Conservation (phyloP, 1,140 invertebrate species). For the Diachasmimorpha longicaudata region DNA sequence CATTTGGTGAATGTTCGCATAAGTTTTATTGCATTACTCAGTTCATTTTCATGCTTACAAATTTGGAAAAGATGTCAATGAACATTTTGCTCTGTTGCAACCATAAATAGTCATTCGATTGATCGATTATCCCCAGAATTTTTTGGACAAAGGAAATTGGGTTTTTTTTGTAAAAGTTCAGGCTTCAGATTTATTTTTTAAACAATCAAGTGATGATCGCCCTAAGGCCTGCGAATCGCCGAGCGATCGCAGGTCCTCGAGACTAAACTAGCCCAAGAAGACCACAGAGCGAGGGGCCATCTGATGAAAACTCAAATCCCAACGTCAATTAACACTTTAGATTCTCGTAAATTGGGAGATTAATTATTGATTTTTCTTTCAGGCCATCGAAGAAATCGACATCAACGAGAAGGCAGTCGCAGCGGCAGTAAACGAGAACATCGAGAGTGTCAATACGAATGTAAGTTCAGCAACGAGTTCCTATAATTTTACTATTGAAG, state of each 20-base stretch:
- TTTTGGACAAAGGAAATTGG: too few relatives aligned
- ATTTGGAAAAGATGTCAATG: too few relatives aligned
- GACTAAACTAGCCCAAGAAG: conserved; percentile 41
- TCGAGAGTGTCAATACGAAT: conserved; percentile 55
- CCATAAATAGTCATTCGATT: too few relatives aligned
- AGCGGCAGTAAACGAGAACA: conserved; percentile 55
- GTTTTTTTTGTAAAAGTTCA: not conserved
- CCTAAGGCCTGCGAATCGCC: conserved; percentile 41
- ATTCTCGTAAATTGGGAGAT: not conserved
- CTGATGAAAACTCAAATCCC: conserved; percentile 39
- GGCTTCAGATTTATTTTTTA: not conserved
- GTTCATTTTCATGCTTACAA: too few relatives aligned
- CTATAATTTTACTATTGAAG: not conserved
- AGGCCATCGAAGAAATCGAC: conserved; percentile 59
- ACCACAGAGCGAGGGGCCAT: conserved; percentile 60
- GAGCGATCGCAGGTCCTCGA: conserved; percentile 45
- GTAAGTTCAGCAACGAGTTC: conserved; percentile 41
- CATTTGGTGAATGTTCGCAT: too few relatives aligned
- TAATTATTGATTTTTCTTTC: conserved; percentile 26
- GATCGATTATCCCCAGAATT: not conserved
- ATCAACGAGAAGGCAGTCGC: conserved; percentile 59
- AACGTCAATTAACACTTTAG: not conserved
- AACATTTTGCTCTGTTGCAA: too few relatives aligned
- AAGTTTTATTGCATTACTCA: too few relatives aligned
- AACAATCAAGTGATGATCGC: conserved; percentile 52